Evolutionary conservation across 2,888 invertebrate genomes (phyloP).

Genomic region (Proisotoma minuta): DNA sequence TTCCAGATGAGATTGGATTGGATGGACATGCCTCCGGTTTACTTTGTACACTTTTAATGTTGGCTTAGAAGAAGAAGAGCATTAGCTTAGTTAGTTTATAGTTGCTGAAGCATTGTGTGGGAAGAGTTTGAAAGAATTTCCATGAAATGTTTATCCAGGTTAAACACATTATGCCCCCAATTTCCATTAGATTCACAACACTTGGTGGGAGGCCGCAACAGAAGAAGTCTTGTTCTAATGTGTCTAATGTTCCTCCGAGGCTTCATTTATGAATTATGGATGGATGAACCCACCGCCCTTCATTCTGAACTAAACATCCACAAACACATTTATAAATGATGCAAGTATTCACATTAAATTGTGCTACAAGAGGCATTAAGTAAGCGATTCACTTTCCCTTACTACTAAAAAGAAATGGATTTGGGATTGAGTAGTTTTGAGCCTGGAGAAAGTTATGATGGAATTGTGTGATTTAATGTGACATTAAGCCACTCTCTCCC

Average conservation of each 20-base stretch:
- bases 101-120: too few relatives aligned
- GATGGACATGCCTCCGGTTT: too few relatives aligned
- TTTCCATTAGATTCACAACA: background rate
- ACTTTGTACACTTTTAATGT: too few relatives aligned
- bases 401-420: too few relatives aligned
- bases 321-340: background rate
- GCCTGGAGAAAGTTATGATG: too few relatives aligned
- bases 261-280: constrained; percentile 1
- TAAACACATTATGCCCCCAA: constrained; percentile 8
- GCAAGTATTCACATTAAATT: constrained; percentile 1
- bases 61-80: too few relatives aligned
- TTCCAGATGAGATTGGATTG: too few relatives aligned
- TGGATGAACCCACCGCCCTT: background rate
- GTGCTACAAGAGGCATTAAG: background rate
- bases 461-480: too few relatives aligned
- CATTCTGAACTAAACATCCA: background rate
- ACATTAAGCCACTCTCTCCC: too few relatives aligned
- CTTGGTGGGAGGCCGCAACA: background rate
- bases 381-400: too few relatives aligned
- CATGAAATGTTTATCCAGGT: constrained; percentile 12
- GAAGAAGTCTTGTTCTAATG: background rate
- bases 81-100: too few relatives aligned
- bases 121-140: background rate
- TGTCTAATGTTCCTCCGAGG: constrained; percentile 2
- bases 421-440: too few relatives aligned